Percentiles rank a stretch among this genome's conserved stretches.
Conservation (phyloP, 2,888 invertebrate genomes). For the Drosophila koepferae region DNA sequence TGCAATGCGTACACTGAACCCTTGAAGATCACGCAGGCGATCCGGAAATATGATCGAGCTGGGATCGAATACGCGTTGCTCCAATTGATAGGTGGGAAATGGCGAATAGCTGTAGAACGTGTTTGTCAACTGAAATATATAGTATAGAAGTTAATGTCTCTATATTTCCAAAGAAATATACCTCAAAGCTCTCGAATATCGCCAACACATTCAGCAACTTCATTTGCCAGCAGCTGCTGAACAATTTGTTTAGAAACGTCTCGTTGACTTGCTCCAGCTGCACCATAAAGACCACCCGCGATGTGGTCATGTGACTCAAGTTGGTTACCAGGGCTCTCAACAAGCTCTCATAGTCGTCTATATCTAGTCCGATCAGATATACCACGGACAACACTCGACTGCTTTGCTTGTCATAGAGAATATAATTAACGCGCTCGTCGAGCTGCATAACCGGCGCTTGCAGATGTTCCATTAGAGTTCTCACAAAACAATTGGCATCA, state of each 20-base stretch:
- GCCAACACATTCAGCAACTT: conserved; percentile 74
- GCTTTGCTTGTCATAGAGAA: conserved; percentile 53
- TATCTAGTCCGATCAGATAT: conserved; percentile 39
- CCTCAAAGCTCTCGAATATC: conserved; percentile 54
- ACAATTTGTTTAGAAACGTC: conserved; percentile 50
- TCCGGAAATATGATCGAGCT: conserved; percentile 55
- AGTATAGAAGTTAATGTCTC: background rate
- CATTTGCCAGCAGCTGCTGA: conserved; percentile 66
- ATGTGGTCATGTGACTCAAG: conserved; percentile 68
- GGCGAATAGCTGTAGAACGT: conserved; percentile 69
- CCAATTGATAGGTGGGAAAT: conserved; percentile 70
- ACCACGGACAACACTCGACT: conserved; percentile 64
- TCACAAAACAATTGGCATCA: conserved; percentile 26
- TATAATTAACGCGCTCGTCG: conserved; percentile 62
- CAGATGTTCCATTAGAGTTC: conserved; percentile 50
- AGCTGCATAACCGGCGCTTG: conserved; percentile 65
- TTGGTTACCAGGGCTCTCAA: conserved; percentile 59
- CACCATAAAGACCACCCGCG: conserved; percentile 72
- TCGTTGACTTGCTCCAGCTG: conserved; percentile 31
- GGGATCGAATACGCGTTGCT: conserved; percentile 29
- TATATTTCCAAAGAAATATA: conserved; percentile 5
- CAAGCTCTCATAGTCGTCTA: conserved; percentile 51
- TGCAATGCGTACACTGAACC: conserved; percentile 59
- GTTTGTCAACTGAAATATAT: conserved; percentile 43
- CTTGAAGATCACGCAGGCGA: conserved; percentile 64